Conservation (phyloP, 2,888 invertebrate species). For the Panopea generosa region DNA sequence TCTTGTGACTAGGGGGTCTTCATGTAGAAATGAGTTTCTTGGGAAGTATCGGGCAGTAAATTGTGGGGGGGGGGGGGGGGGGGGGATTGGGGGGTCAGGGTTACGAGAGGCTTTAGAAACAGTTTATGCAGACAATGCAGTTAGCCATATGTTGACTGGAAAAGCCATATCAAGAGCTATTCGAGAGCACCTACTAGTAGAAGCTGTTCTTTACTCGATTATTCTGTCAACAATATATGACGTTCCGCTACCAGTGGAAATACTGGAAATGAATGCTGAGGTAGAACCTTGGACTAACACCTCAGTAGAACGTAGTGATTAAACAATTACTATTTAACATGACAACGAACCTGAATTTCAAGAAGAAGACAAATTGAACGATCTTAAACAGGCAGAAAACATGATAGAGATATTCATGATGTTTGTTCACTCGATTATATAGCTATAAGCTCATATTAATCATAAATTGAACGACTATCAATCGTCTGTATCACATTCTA, state of each 20-base stretch:
- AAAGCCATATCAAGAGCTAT: constrained; percentile 61
- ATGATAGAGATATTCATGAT: background rate
- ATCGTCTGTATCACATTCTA: background rate
- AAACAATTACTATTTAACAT: background rate
- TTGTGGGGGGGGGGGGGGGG: constrained; percentile 61
- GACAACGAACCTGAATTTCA: background rate
- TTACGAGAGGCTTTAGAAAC: constrained; percentile 59
- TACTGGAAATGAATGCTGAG: background rate
- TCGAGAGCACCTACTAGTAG: constrained; percentile 59
- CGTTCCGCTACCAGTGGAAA: constrained; percentile 6
- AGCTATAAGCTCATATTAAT: no score
- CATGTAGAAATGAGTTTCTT: constrained; percentile 65
- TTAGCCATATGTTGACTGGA: constrained; percentile 63
- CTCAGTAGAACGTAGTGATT: background rate
- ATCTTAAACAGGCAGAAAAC: background rate
- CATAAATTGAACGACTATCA: no score
- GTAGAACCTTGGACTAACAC: background rate
- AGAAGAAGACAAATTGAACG: background rate
- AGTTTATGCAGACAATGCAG: constrained; percentile 66
- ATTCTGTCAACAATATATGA: constrained; percentile 6
- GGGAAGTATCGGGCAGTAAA: constrained; percentile 63
- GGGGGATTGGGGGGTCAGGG: constrained; percentile 64
- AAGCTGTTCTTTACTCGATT: constrained; percentile 36
- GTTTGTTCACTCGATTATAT: background rate
- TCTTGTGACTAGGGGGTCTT: constrained; percentile 52